phyloP scores from a whole-genome alignment of 2,113 vertebrate genomes.

The Lepidothrix coronata region DNA sequence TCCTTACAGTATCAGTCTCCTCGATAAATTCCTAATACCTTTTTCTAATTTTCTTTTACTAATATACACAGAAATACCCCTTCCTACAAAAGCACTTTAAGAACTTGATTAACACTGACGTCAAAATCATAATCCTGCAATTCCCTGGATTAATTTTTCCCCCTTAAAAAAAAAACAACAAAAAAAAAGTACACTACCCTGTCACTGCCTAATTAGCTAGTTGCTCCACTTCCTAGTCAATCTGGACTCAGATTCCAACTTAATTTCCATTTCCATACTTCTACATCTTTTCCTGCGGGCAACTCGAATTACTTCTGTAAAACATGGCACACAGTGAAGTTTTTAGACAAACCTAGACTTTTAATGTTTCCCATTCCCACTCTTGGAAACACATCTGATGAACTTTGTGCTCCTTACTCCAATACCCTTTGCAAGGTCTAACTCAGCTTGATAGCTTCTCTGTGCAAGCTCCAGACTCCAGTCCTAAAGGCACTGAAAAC shows the following conservation, averaged over 20 bases:
- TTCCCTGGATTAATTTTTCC: background rate
- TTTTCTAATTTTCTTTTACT: background rate
- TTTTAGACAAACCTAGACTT: background rate
- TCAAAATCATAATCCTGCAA: conserved; percentile 16
- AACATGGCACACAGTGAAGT: accelerated
- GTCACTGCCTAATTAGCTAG: background rate
- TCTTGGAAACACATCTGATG: background rate
- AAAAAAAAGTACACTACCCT: background rate
- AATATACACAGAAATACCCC: background rate
- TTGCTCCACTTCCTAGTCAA: background rate
- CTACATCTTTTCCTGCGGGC: background rate
- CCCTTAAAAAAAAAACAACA: background rate
- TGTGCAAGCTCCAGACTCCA: background rate
- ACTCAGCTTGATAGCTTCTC: background rate
- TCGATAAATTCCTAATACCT: background rate
- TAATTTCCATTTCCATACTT: background rate
- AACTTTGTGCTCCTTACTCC: background rate
- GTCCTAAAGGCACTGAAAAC: background rate
- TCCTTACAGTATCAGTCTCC: background rate
- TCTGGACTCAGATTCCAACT: background rate
- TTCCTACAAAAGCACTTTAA: background rate
- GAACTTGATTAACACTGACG: background rate
- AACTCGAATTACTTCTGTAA: background rate
- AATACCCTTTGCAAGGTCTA: background rate
- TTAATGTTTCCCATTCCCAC: background rate